Base-by-base conservation (phyloP, 2,888 invertebrate species). In the Artemia sinica region DNA sequence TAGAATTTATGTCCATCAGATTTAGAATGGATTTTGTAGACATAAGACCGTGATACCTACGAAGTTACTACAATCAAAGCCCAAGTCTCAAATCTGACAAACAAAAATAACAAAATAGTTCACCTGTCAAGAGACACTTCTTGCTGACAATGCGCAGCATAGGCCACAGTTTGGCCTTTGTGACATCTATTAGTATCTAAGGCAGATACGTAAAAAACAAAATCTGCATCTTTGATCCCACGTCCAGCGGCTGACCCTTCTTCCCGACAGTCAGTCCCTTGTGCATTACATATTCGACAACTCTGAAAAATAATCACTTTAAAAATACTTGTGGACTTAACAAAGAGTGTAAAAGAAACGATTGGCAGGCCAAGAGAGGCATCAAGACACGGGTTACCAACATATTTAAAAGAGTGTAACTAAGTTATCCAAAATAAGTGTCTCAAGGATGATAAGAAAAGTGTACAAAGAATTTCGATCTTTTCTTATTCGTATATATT, bases 141-240 rank as follows among this genome's bases (percentile, higher is more conserved):
- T 77, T 95, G 94, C 77, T 98, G 97, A 75, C 98, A 98, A 78
- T 98, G 97, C 0, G 96, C 95, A 0, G 97, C 96, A 79, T 96
- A 97, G 0, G 97, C 96, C 1, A 96, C 93, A 0, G 96, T 95
- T 72, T 89, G 81, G 0, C 90, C 90, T 73, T 90, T 86, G 72
- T 86, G 85, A 77, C 98, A 98, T n/a, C 95, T 81, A 74, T 89
- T 88, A 0, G 95, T 93, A 77, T 92, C 88, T 76, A 91, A 85
- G 0, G 96, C 94, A 8, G 95, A 95, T 9, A 98, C 92, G 78
- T 97, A 98, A 73, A 98, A 86, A 1, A 98, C 87, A 78, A 97
- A 98, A 80, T 98, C 96, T 0, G 93, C 87, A 73, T 88, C 84
- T 69, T 83, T 81, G 14, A 90, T 86, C 5, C 92, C 89, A 63